Evolutionary conservation across 2,888 invertebrate genomes (phyloP), one percentile per base, ranked within the genome.

Genomic region (Drosophila maculinotata): DNA sequence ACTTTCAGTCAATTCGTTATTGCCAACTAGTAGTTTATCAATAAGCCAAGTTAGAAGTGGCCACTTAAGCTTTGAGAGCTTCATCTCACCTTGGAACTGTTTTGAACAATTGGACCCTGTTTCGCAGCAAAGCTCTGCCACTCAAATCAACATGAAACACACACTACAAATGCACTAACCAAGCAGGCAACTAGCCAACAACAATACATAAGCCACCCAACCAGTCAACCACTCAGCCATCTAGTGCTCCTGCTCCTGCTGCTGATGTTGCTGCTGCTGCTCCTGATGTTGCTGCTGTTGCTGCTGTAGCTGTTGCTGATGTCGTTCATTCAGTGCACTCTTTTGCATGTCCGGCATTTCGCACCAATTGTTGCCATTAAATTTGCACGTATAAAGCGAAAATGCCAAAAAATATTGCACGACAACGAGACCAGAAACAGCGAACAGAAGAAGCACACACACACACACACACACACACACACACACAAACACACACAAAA

Each of bases 291-390:
- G 31, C 38, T 45, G 28, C 26, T 48, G 38, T 6, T 31, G 33
- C 20, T 39, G 36, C 38, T 39, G 59, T 31, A 36, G 56, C 58
- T 72, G 66, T n/a, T 65, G 73, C 47, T 59, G 66, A 45, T 79
- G 76, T 79, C 75, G 63, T 71, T 70, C 57, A 62, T 69, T 57
- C 64, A 53, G 58, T 67, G 71, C 59, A 63, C 56, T 60, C 57
- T 56, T 60, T 51, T 72, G 78, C 72, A 81, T 88, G 87, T 85
- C 85, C 88, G 79, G 80, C 75, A 82, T 88, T 88, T 80, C 88
- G 70, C 80, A 85, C 87, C 87, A 82, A 82, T 87, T 82, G 85
- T 85, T 76, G 66, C 82, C 82, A 85, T 84, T 79, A 82, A 84
- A 84, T 85, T 72, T 81, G 75, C 79, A 87, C 85, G 76, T 84